Evolutionary conservation across 2,888 invertebrate genomes (phyloP).

Genomic region (Lathronympha strigana): DNA sequence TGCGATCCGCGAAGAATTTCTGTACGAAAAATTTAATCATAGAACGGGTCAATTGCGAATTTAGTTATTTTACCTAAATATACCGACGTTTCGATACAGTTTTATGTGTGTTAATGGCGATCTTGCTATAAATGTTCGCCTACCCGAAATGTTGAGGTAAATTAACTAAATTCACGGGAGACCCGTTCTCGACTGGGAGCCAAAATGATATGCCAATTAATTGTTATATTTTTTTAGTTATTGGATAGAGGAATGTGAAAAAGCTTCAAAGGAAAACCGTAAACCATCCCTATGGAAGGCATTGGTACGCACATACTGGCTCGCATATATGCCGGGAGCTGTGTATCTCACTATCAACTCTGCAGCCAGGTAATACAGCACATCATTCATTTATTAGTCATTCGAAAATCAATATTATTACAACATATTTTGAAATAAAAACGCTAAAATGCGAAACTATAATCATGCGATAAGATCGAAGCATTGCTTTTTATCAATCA

Average conservation of each 20-base stretch:
- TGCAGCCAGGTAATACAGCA: conserved; percentile 69
- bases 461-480: neutral
- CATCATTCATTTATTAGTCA: neutral
- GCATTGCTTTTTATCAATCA: conserved; percentile 3
- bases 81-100: too few species aligned
- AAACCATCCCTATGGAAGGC: conserved; percentile 85
- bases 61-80: too few species aligned
- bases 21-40: too few species aligned
- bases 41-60: too few species aligned
- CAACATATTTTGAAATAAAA: too few species aligned
- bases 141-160: too few species aligned
- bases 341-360: conserved; percentile 80
- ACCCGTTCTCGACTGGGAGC: too few species aligned
- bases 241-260: conserved; percentile 84
- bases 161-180: too few species aligned
- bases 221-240: conserved; percentile 59
- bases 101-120: too few species aligned
- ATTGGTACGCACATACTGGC: conserved; percentile 83
- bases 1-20: too few species aligned
- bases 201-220: neutral
- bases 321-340: conserved; percentile 83
- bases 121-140: too few species aligned
- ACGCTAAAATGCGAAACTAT: neutral
- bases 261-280: conserved; percentile 65
- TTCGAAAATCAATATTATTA: conserved; percentile 10